Evolutionary conservation across 2,113 vertebrate genomes (phyloP), one percentile per base, ranked within the genome.

Genomic region (Laticauda laticaudata): DNA sequence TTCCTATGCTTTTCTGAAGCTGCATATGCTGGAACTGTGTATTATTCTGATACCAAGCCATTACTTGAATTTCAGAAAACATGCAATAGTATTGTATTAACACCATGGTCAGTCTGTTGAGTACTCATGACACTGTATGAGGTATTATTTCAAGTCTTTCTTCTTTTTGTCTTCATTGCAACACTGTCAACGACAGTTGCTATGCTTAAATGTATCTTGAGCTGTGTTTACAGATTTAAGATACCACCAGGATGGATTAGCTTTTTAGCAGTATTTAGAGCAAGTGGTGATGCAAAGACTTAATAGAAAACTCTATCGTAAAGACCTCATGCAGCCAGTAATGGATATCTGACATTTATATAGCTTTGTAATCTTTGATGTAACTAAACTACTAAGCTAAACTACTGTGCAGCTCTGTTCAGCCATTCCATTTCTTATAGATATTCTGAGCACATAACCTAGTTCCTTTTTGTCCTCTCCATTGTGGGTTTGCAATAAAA

Each of bases 241-340:
- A 93, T 95, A 96, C 96, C 93, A 92, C 89, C 56, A 90, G 20
- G 89, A 95, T 94, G 93, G 92, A 91, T 20, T 69, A 69, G 24
- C 23, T 51, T 97, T 96, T 97, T 95, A 94, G 43, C 92, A 93
- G 94, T 93, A 97, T 97, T 97, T 96, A 96, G 53, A 95, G 92
- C 89, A 94, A 94, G 92, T 59, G 91, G 89, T 94, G 91, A 95
- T 1, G 0, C 43, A 4, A 2, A 94, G 39, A 92, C 91, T 90
- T 92, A 94, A 91, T 48, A 93, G 92, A 95, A 96, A 96, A 92
- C 90, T 91, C 89, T 90, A 6, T 92, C 90, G 94, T 90, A 94
- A 96, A 94, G 90, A 96, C 93, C 93, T 92, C 93, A 93, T 87
- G 91, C 94, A 95, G 56, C 91, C 91, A 92, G 94, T 94, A 95